Percentiles rank a stretch among this genome's conserved stretches.
Evolutionary conservation across 1,140 invertebrate species (phyloP).

Genomic region (Kradibia gibbosae): DNA sequence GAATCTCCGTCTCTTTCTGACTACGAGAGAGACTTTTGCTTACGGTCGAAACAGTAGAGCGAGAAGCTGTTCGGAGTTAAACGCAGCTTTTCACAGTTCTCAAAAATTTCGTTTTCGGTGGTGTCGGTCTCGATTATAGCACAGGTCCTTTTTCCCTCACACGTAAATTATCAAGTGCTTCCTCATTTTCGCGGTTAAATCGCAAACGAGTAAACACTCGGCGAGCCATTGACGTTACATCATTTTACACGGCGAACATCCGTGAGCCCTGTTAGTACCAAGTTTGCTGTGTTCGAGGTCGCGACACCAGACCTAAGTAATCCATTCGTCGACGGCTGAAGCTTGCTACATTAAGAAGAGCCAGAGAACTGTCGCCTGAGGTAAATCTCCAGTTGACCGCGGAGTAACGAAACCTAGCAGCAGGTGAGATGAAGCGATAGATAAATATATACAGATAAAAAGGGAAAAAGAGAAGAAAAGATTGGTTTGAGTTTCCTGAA

Average conservation of each 20-base stretch:
- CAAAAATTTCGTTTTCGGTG: constrained; percentile 15
- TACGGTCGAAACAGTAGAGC: not conserved
- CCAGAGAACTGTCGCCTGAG: not conserved
- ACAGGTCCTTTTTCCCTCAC: no score
- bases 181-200: not conserved
- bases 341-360: no score
- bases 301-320: not conserved
- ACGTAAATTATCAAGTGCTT: constrained; percentile 38
- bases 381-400: constrained; percentile 21
- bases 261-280: no score
- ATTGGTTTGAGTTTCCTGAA: no score
- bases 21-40: not conserved
- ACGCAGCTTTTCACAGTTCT: not conserved
- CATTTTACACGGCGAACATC: no score
- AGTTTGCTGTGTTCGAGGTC: not conserved
- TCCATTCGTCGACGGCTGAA: not conserved
- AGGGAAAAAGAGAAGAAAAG: no score
- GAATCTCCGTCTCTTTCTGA: constrained; percentile 34
- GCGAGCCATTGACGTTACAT: no score
- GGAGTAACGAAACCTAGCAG: constrained; percentile 9
- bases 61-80: not conserved
- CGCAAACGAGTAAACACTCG: no score
- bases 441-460: no score
- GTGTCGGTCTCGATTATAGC: not conserved
- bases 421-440: constrained; percentile 11